Conservation (phyloP, 2,888 invertebrate species). For the Temnothorax ravouxi region DNA sequence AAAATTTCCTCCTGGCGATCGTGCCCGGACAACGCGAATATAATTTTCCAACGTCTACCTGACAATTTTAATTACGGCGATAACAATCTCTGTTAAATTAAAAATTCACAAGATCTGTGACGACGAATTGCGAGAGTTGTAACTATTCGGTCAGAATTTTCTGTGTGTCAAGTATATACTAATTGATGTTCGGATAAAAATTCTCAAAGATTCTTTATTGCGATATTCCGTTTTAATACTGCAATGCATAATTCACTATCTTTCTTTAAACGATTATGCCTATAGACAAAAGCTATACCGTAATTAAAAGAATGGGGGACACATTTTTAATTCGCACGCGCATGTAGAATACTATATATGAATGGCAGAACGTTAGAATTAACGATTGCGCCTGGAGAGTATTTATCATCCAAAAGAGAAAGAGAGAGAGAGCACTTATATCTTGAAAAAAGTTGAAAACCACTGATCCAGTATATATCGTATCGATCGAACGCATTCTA, state of each 20-base stretch:
- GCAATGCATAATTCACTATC: not conserved
- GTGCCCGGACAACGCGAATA: not conserved
- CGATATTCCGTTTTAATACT: not conserved
- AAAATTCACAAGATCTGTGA: not conserved
- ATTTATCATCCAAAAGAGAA: constrained; percentile 19
- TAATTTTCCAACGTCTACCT: not conserved
- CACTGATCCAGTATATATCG: constrained; percentile 31
- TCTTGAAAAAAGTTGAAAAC: constrained; percentile 26
- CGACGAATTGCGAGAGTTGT: not conserved
- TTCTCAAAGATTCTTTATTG: not conserved
- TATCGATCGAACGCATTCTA: constrained; percentile 39
- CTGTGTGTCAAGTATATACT: no score
- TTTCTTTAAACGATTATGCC: not conserved
- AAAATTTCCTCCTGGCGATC: not conserved
- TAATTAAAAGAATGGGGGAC: not conserved
- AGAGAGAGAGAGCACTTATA: not conserved
- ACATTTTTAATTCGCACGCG: not conserved
- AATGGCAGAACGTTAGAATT: not conserved
- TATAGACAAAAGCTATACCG: not conserved
- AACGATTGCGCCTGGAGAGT: not conserved
- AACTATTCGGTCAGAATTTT: not conserved
- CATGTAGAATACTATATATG: not conserved
- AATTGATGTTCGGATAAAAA: not conserved
- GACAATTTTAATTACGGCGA: not conserved
- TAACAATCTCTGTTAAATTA: not conserved